Evolutionary conservation across 2,797 vertebrate genomes (phyloP).

Genomic region (Coluber constrictor): DNA sequence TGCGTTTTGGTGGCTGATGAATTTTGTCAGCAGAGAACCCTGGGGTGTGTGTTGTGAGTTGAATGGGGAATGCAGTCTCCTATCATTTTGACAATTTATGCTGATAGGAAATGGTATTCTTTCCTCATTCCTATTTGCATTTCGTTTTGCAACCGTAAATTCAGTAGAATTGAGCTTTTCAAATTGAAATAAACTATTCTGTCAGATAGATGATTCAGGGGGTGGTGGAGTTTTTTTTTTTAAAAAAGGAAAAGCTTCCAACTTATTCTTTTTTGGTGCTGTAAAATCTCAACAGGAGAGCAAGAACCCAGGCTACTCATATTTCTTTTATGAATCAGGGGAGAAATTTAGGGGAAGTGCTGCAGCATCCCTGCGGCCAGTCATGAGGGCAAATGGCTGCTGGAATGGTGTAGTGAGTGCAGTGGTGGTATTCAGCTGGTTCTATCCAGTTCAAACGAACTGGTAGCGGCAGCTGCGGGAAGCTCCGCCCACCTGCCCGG

Average conservation of each 20-base stretch:
- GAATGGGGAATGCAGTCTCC: background rate
- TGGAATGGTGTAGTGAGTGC: background rate
- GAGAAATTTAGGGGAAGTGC: background rate
- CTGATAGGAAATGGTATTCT: background rate
- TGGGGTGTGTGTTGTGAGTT: background rate
- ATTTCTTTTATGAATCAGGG: background rate
- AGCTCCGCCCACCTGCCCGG: too few relatives aligned
- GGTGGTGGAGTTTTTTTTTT: background rate
- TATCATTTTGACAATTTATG: slow-evolving; percentile 2
- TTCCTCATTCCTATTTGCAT: slow-evolving; percentile 1
- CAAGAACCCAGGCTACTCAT: background rate
- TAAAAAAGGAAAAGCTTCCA: background rate
- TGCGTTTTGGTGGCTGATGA: slow-evolving; percentile 15
- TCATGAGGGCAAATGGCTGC: background rate
- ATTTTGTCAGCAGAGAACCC: background rate
- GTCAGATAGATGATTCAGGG: background rate
- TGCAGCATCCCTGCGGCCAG: background rate
- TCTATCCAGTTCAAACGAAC: too few relatives aligned
- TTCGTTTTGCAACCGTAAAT: background rate
- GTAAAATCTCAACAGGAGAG: background rate
- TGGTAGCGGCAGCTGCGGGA: too few relatives aligned
- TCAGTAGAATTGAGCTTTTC: background rate
- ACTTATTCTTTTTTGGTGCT: background rate
- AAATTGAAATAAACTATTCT: background rate
- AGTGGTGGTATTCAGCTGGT: too few relatives aligned